Conservation (phyloP, 2,888 invertebrate genomes). For the Hydrotaea cyrtoneurina region DNA sequence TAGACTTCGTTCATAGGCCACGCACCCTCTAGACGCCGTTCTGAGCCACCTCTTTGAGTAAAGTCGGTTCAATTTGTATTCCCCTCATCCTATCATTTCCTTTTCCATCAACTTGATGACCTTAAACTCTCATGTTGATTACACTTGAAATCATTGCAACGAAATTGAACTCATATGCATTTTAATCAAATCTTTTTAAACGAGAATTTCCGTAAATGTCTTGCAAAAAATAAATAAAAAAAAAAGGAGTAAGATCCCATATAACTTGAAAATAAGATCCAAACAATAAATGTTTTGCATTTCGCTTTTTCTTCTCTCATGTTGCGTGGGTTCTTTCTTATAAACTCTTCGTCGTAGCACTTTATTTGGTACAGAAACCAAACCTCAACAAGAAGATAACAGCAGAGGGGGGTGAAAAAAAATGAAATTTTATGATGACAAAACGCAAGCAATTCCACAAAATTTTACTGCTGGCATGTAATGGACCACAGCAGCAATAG, state of each 20-base stretch:
- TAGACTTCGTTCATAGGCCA: no score
- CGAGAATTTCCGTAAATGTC: not conserved
- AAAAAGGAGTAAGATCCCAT: slow-evolving; percentile 1
- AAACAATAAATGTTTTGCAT: slow-evolving; percentile 34
- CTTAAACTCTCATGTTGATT: slow-evolving; percentile 1
- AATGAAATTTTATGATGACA: slow-evolving; percentile 64
- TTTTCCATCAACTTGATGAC: not conserved
- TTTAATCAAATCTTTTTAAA: slow-evolving; percentile 32
- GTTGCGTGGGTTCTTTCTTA: not conserved
- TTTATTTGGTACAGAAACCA: slow-evolving; percentile 3
- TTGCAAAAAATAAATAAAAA: not conserved
- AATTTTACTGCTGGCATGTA: slow-evolving; percentile 63
- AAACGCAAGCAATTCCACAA: slow-evolving; percentile 64
- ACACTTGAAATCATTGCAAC: not conserved
- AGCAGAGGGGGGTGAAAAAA: slow-evolving; percentile 14
- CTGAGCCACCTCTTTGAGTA: no score
- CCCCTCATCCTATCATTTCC: not conserved
- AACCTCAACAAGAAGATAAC: slow-evolving; percentile 44
- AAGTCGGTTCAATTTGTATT: no score
- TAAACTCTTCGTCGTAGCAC: no score
- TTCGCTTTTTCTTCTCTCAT: not conserved
- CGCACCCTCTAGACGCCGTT: no score
- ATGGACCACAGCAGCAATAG: slow-evolving; percentile 53
- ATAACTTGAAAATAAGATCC: slow-evolving; percentile 21
- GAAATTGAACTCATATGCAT: slow-evolving; percentile 36